A percentile compares a stretch with the other conserved stretches of the same genome.
Conservation (phyloP, 2,888 invertebrate genomes). For the Spilosoma lubricipeda region DNA sequence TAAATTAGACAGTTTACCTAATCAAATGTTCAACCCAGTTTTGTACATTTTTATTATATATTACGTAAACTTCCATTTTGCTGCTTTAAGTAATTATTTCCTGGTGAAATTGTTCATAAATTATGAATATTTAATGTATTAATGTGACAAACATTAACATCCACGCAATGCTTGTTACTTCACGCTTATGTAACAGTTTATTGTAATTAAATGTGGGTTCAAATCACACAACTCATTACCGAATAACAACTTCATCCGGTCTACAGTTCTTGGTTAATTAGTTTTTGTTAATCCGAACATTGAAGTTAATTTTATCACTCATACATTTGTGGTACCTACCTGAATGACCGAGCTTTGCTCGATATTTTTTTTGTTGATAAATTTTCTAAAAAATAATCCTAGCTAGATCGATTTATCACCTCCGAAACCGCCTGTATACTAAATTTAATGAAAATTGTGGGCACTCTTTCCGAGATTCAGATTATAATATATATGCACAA, state of each 20-base stretch:
- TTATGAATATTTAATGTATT: not conserved
- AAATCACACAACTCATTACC: not conserved
- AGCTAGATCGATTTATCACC: no score
- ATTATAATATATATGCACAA: not conserved
- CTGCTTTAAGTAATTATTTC: constrained; percentile 37
- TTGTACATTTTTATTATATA: constrained; percentile 33
- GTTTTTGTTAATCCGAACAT: not conserved
- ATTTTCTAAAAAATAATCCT: no score
- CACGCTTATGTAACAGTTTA: not conserved
- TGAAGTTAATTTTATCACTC: not conserved
- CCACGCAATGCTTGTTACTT: not conserved
- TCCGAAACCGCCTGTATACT: no score
- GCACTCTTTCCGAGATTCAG: no score
- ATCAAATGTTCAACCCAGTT: constrained; percentile 41
- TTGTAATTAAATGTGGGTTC: constrained; percentile 1
- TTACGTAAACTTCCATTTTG: constrained; percentile 47
- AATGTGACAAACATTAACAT: constrained; percentile 8
- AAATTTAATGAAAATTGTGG: no score
- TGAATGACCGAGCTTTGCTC: no score
- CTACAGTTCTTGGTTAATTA: not conserved
- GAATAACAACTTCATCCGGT: not conserved
- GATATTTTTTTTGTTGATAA: no score
- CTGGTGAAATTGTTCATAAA: constrained; percentile 33
- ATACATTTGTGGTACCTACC: not conserved
- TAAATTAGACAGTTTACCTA: constrained; percentile 32